These are phyloP conservation scores for Silurus asotus DNA, from an alignment of 2,113 vertebrate species.

Conservation along the genomic window DNA sequence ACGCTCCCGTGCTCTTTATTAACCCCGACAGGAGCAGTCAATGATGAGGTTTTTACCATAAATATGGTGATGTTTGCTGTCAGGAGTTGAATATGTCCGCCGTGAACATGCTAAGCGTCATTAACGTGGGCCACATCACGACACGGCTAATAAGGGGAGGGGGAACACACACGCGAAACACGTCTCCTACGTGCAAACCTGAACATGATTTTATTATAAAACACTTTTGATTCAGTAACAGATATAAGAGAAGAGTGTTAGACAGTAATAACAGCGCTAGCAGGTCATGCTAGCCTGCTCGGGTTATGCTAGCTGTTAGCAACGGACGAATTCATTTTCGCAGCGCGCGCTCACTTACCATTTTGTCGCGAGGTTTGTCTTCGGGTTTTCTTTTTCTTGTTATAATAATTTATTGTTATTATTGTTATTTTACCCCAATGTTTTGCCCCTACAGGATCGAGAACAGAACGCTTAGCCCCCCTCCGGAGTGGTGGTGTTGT, in stretches of 20 bases:
- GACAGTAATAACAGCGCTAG: background rate
- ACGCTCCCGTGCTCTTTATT: background rate
- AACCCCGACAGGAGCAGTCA: background rate
- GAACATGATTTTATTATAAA: too few relatives aligned
- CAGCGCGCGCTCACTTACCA: slow-evolving; percentile 52
- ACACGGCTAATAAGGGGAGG: slow-evolving; percentile 1
- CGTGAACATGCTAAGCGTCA: background rate
- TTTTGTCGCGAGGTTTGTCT: slow-evolving; percentile 49
- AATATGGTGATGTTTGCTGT: background rate
- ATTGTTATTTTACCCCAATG: background rate
- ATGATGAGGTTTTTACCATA: background rate
- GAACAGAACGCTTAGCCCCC: background rate
- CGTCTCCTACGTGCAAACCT: background rate
- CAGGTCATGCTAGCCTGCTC: background rate
- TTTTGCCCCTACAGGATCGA: background rate
- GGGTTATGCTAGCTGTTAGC: slow-evolving; percentile 4
- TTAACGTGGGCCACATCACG: slow-evolving; percentile 46
- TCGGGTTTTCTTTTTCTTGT: background rate
- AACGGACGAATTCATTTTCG: slow-evolving; percentile 1
- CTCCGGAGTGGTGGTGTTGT: background rate
- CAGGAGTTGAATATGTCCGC: background rate
- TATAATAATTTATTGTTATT: background rate
- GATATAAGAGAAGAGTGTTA: too few relatives aligned
- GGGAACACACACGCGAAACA: background rate
- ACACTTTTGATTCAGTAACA: too few relatives aligned